These are phyloP conservation scores for Pandemis corylana DNA, from an alignment of 2,888 invertebrate genomes.

Conservation along the genomic window DNA sequence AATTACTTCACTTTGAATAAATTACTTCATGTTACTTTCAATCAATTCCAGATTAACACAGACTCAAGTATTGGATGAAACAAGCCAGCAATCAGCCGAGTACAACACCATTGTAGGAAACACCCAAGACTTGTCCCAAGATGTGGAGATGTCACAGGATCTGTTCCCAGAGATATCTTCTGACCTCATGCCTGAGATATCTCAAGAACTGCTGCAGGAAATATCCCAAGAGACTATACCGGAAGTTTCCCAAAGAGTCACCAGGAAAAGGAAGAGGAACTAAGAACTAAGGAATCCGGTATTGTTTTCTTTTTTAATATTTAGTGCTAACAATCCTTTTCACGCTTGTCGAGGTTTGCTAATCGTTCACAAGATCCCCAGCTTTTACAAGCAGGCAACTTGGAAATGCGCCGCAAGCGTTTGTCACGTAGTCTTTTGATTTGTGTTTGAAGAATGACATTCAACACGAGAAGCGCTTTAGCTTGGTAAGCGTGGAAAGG, in stretches of 20 bases:
- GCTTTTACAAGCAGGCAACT: too few species aligned
- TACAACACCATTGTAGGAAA: slow-evolving; percentile 44
- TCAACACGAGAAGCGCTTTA: too few species aligned
- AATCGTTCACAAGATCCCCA: too few species aligned
- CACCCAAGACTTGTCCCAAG: slow-evolving; percentile 48
- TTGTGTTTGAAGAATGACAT: too few species aligned
- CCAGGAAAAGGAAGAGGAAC: slow-evolving; percentile 65
- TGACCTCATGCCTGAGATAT: slow-evolving; percentile 40
- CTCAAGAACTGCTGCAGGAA: slow-evolving; percentile 39
- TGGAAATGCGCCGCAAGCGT: too few species aligned
- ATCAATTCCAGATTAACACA: slow-evolving; percentile 64
- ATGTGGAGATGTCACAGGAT: slow-evolving; percentile 55
- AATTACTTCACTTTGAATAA: too few species aligned
- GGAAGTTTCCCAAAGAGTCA: slow-evolving; percentile 64
- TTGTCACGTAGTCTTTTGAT: too few species aligned
- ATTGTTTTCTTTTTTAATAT: slow-evolving; percentile 43
- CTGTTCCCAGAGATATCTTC: slow-evolving; percentile 67
- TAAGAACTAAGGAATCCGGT: slow-evolving; percentile 45
- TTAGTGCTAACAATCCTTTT: background rate
- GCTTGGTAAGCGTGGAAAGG: too few species aligned
- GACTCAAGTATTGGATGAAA: slow-evolving; percentile 51
- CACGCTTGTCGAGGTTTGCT: too few species aligned
- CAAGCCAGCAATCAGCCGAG: slow-evolving; percentile 48
- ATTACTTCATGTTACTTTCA: background rate
- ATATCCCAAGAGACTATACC: slow-evolving; percentile 55